Conservation (phyloP, 2,797 vertebrate species). For the Pangasius mekongensis region DNA sequence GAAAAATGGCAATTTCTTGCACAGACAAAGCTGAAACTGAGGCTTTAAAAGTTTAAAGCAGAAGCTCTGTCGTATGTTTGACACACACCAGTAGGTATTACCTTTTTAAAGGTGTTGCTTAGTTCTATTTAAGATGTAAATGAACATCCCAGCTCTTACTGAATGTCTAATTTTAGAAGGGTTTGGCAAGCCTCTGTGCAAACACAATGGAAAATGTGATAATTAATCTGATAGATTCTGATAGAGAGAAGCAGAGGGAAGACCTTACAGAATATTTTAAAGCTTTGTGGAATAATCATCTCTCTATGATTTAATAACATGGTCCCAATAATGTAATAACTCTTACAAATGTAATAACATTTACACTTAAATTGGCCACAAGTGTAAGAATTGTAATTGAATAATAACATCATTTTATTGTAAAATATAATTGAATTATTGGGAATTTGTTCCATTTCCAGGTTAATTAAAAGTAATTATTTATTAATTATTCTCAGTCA, state of each 20-base stretch:
- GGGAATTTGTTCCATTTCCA: too few relatives aligned
- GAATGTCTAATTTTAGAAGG: slow-evolving; percentile 27
- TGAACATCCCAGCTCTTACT: slow-evolving; percentile 32
- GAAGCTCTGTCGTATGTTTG: not conserved
- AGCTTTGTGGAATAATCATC: slow-evolving; percentile 31
- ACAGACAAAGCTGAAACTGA: not conserved
- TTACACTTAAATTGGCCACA: not conserved
- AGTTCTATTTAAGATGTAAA: slow-evolving; percentile 10
- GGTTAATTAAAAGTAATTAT: too few relatives aligned
- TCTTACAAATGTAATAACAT: not conserved
- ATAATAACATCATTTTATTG: too few relatives aligned
- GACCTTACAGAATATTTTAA: slow-evolving; percentile 10
- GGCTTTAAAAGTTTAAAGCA: slow-evolving; percentile 6
- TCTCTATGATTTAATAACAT: not conserved
- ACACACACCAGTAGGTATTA: not conserved
- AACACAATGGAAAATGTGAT: slow-evolving; percentile 32
- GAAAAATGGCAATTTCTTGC: not conserved
- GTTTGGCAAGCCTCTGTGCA: slow-evolving; percentile 19
- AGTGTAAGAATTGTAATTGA: too few relatives aligned
- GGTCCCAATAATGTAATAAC: not conserved
- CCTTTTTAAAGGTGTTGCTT: not conserved
- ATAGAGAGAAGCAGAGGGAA: slow-evolving; percentile 41
- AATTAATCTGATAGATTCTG: slow-evolving; percentile 47
- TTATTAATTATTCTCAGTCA: too few relatives aligned
- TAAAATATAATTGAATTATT: too few relatives aligned